Evolutionary conservation across 2,888 invertebrate species (phyloP).

Genomic region (Craniophora ligustri): DNA sequence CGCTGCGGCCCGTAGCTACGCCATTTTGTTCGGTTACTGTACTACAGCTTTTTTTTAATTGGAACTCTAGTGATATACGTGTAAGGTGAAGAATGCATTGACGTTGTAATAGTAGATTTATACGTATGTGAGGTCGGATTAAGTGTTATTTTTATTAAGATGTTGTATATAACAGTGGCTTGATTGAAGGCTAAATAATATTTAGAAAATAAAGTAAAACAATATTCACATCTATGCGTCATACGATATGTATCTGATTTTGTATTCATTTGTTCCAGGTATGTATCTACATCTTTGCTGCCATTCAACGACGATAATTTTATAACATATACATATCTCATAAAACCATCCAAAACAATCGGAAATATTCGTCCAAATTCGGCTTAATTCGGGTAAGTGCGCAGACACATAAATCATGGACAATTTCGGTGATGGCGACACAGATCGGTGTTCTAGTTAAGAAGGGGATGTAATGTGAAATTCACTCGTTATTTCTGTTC

Average conservation of each 20-base stretch:
- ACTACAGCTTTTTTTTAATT: slow-evolving; percentile 19
- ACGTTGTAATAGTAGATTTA: too few species aligned
- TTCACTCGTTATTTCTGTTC: slow-evolving; percentile 43
- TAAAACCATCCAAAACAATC: background rate
- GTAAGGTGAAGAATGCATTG: background rate
- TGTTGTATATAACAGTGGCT: too few species aligned
- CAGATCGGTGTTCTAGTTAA: slow-evolving; percentile 63
- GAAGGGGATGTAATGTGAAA: slow-evolving; percentile 40
- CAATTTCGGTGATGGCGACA: slow-evolving; percentile 67
- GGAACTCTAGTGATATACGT: background rate
- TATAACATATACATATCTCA: too few species aligned
- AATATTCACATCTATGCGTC: background rate
- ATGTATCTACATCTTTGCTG: slow-evolving; percentile 21
- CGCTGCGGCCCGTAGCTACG: slow-evolving; percentile 66
- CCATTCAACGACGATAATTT: slow-evolving; percentile 3
- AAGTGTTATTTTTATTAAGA: too few species aligned
- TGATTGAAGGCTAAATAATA: too few species aligned
- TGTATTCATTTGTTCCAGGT: slow-evolving; percentile 47
- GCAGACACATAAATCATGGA: slow-evolving; percentile 80
- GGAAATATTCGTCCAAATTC: slow-evolving; percentile 4
- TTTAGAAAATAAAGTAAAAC: too few species aligned
- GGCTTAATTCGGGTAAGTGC: slow-evolving; percentile 61
- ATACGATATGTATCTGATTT: slow-evolving; percentile 2
- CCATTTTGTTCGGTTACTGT: slow-evolving; percentile 70
- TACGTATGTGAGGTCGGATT: too few species aligned